These are phyloP conservation scores for Triplophysa dalaica DNA, from an alignment of 2,113 vertebrate genomes.

Conservation along the genomic window DNA sequence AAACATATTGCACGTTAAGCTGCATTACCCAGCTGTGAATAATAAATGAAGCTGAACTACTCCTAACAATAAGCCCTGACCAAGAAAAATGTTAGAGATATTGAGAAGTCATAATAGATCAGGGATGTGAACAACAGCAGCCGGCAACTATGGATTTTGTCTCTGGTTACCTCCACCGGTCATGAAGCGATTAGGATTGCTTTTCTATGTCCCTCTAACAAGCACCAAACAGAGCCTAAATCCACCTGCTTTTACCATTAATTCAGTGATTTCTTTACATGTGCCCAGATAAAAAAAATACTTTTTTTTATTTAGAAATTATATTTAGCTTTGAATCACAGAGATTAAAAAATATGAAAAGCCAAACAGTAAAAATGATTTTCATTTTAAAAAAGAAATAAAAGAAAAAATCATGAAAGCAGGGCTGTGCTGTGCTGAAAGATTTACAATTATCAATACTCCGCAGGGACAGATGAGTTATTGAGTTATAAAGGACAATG, in stretches of 20 bases:
- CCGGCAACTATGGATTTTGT: constrained; percentile 90
- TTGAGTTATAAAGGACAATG: constrained; percentile 32
- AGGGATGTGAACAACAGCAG: constrained; percentile 83
- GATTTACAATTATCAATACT: constrained; percentile 32
- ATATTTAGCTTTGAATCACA: too few relatives aligned
- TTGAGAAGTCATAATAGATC: constrained; percentile 82
- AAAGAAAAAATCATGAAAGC: constrained; percentile 50
- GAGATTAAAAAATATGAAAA: not conserved
- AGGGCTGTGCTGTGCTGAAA: not conserved
- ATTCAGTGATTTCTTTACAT: constrained; percentile 64
- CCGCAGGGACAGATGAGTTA: constrained; percentile 25
- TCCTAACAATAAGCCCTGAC: constrained; percentile 67
- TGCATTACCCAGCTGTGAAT: constrained; percentile 59
- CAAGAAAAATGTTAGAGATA: constrained; percentile 69
- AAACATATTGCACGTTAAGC: constrained; percentile 29
- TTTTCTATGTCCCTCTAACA: constrained; percentile 82
- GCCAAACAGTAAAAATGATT: not conserved
- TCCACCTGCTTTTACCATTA: constrained; percentile 87
- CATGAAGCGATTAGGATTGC: constrained; percentile 91
- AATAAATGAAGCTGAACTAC: constrained; percentile 64
- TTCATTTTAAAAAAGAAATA: constrained; percentile 41
- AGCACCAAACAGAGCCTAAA: constrained; percentile 80
- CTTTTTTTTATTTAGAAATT: too few relatives aligned
- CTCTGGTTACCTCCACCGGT: constrained; percentile 88
- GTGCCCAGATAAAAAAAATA: not conserved